A percentile compares a stretch with the other conserved stretches of the same genome.
Conservation (phyloP, 2,797 vertebrate species). For the Nannoperca obscura region DNA sequence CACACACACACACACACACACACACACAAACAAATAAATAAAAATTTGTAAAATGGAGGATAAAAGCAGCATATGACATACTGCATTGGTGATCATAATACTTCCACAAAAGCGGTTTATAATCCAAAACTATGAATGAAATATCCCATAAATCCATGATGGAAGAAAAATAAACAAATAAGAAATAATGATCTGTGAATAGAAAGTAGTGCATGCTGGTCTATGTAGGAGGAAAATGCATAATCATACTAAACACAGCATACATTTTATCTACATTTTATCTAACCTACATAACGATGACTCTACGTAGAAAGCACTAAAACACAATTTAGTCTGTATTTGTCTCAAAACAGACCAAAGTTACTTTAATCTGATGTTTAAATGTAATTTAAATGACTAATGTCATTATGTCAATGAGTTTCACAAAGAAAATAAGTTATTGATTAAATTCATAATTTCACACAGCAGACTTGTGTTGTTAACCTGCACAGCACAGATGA, state of each 20-base stretch:
- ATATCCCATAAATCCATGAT: conserved; percentile 6
- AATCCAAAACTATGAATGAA: conserved; percentile 24
- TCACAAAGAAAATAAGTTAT: conserved; percentile 37
- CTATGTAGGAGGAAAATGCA: neutral
- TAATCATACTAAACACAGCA: neutral
- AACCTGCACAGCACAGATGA: conserved; percentile 4
- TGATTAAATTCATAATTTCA: conserved; percentile 45
- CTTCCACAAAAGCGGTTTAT: conserved; percentile 4
- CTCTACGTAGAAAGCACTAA: neutral
- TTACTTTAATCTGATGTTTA: conserved; percentile 7
- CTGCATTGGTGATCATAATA: conserved; percentile 17
- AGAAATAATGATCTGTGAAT: neutral
- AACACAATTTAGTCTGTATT: neutral
- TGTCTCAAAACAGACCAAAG: neutral
- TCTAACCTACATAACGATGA: neutral
- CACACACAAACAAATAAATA: neutral
- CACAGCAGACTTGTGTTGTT: conserved; percentile 15
- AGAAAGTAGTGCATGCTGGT: conserved; percentile 10
- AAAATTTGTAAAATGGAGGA: conserved; percentile 27
- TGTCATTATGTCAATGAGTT: conserved; percentile 28
- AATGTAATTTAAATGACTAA: neutral
- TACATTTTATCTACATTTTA: neutral
- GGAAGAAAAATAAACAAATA: conserved; percentile 11
- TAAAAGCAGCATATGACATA: conserved; percentile 32
- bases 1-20: too few species aligned